Percentiles rank a stretch among this genome's conserved stretches.
Conservation (phyloP, 2,113 vertebrate genomes). For the Callospermophilus lateralis region DNA sequence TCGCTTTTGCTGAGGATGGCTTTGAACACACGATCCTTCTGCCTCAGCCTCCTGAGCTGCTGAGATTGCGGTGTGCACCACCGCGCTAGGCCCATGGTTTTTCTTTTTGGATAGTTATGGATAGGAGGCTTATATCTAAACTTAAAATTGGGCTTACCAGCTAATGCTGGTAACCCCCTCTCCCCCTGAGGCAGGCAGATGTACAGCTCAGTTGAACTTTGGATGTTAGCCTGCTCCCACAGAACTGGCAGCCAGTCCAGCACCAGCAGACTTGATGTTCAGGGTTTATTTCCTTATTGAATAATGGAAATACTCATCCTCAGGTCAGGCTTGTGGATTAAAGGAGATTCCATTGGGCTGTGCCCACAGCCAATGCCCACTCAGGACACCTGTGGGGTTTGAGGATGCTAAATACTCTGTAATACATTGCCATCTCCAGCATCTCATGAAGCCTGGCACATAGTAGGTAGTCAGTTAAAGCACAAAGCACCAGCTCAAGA, state of each 20-base stretch:
- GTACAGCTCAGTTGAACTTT: neutral
- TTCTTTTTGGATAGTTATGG: neutral
- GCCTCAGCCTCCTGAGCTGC: too few species aligned
- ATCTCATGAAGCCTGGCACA: neutral
- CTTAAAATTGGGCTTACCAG: neutral
- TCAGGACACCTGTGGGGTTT: fast-evolving
- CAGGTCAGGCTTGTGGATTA: neutral
- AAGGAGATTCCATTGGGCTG: neutral
- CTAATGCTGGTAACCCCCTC: neutral
- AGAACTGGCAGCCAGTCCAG: neutral
- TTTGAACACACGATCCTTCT: too few species aligned
- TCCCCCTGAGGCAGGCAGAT: neutral
- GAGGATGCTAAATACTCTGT: neutral
- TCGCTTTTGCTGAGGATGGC: too few species aligned
- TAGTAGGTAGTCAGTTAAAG: neutral
- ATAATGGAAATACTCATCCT: neutral
- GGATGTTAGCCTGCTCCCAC: neutral
- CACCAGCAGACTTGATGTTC: neutral
- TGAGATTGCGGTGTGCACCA: too few species aligned
- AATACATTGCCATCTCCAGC: neutral
- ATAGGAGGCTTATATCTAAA: neutral
- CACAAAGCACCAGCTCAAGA: neutral
- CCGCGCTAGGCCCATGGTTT: neutral
- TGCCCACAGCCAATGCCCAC: neutral
- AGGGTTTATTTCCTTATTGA: neutral